Conservation (phyloP, 1,140 invertebrate species). For the Drosophila trapezifrons region DNA sequence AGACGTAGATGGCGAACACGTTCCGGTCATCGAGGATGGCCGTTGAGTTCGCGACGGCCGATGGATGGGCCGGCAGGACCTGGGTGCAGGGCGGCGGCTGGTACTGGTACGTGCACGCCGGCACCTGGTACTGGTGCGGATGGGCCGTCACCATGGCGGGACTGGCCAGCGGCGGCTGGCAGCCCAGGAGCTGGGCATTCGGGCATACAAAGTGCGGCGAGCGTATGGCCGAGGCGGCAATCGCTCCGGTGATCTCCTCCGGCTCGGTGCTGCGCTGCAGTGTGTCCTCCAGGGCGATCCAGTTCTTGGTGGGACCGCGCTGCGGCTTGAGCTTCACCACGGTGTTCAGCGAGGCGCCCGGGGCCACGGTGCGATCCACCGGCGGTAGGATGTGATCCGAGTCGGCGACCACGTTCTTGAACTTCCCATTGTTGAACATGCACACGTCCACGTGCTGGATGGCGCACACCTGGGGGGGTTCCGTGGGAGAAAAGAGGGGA, state of each 20-base stretch:
- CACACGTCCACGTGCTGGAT: constrained; percentile 99
- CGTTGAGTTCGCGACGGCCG: not conserved
- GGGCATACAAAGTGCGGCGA: constrained; percentile 70
- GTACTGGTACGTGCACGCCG: not conserved
- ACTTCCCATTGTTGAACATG: constrained; percentile 99
- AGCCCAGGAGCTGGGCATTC: constrained; percentile 43
- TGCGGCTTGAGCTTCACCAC: constrained; percentile 89
- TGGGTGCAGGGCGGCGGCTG: too few species aligned
- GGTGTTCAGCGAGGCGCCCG: constrained; percentile 87
- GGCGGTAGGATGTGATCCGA: constrained; percentile 87
- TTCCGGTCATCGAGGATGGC: constrained; percentile 88
- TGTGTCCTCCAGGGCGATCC: constrained; percentile 82
- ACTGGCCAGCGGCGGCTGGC: constrained; percentile 50
- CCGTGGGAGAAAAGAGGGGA: not conserved
- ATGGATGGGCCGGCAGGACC: not conserved
- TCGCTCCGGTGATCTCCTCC: constrained; percentile 78
- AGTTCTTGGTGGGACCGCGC: constrained; percentile 85
- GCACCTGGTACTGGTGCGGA: constrained; percentile 28
- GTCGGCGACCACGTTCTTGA: constrained; percentile 98
- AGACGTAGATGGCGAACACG: constrained; percentile 95
- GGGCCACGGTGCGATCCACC: constrained; percentile 84
- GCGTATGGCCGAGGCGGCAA: constrained; percentile 79
- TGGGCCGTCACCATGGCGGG: constrained; percentile 57
- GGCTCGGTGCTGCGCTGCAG: constrained; percentile 80
- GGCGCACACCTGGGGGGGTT: constrained; percentile 88